Percentiles rank a stretch among this genome's conserved stretches.
Conservation (phyloP, 1,140 invertebrate genomes). For the Ceratosolen fusciceps region DNA sequence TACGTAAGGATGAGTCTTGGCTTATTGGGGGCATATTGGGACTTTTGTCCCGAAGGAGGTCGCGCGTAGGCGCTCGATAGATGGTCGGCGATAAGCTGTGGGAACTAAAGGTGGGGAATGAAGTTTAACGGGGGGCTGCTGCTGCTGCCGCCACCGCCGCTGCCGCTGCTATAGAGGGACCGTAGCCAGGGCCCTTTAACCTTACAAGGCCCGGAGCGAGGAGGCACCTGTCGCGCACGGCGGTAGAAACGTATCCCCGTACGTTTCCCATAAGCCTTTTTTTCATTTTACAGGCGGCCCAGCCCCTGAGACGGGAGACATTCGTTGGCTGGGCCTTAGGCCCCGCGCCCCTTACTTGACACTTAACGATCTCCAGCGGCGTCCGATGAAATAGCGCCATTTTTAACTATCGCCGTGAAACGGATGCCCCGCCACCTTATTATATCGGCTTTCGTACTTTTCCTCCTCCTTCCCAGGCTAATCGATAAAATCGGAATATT, state of each 20-base stretch:
- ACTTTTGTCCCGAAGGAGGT: not conserved
- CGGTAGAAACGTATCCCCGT: not conserved
- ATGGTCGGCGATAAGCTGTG: too few relatives aligned
- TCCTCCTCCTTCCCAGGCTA: not conserved
- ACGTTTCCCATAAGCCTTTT: constrained; percentile 58
- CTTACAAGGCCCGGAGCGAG: constrained; percentile 61
- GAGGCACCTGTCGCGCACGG: constrained; percentile 58
- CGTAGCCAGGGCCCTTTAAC: constrained; percentile 58
- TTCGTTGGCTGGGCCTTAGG: not conserved
- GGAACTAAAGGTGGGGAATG: too few relatives aligned
- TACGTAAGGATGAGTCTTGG: too few relatives aligned
- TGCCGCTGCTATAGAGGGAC: too few relatives aligned
- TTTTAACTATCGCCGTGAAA: constrained; percentile 38
- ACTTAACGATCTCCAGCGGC: constrained; percentile 41
- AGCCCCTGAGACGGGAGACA: constrained; percentile 21
- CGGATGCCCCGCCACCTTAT: constrained; percentile 29
- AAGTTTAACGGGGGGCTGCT: too few relatives aligned
- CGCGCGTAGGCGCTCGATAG: not conserved
- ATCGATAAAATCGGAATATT: constrained; percentile 24
- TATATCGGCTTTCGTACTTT: constrained; percentile 34
- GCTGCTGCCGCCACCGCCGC: too few relatives aligned
- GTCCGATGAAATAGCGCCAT: constrained; percentile 41
- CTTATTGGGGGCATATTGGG: not conserved
- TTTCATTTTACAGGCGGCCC: too few relatives aligned
- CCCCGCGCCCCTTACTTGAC: constrained; percentile 24